Base-by-base conservation (phyloP, 2,113 vertebrate genomes). In the Calonectris borealis region DNA sequence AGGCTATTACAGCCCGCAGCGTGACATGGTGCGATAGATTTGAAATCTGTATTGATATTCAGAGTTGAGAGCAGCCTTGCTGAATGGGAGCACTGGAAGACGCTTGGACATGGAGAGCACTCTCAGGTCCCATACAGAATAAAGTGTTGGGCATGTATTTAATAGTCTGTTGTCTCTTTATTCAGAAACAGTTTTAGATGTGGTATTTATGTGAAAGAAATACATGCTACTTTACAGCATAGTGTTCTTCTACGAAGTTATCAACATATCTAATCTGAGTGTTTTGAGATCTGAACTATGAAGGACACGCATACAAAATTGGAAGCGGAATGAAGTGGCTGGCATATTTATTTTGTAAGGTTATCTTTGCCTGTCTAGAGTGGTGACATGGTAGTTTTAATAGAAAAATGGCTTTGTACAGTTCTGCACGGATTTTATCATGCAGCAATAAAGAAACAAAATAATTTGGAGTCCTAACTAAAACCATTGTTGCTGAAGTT, bases 281-380 rank as follows among this genome's bases (percentile, higher is more conserved):
- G 54, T 77, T 97, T 94, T 87, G 70, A 89, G 81, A 62, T 85
- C 68, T 87, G 64, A 85, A 83, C 32, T 73, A 66, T 55, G 85
- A 92, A 92, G 92, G 92, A 75, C 60, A 25, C 0, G 2, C 58
- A 34, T 70, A 86, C 55, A 88, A 40, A 88, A 96, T 71, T 88
- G 68, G 68, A 95, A 93, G 51, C 3, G 9, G 79, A 92, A 75
- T 69, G 32, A 86, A 94, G 68, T 70, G 58, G n/a, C 79, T 90
- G 76, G 64, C 48, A 5, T 88, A 75, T 95, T 94, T 95, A 70
- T 95, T 90, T 90, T 81, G 16, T 81, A 55, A 77, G 64, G 88
- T 97, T 94, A 92, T 92, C 92, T 93, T 78, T 93, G 88, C 60
- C 64, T 95, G 64, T 93, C 88, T 90, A 31, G 54, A 70, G 54